Base-by-base conservation (phyloP, 2,113 vertebrate species). In the Phodopus roborovskii region DNA sequence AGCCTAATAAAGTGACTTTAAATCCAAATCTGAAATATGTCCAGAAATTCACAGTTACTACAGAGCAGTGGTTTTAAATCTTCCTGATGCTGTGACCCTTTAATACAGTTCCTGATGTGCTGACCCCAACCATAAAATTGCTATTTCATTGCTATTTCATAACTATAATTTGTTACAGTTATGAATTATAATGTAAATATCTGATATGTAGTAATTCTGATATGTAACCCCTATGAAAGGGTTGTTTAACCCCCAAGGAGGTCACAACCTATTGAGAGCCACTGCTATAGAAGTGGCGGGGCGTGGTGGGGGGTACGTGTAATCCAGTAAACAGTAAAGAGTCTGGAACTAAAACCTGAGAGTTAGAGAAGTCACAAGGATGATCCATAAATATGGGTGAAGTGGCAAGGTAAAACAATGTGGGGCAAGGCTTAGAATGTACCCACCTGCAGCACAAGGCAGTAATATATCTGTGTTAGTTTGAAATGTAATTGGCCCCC, bases 321-420 rank as follows among this genome's bases (percentile, higher is more conserved):
- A 36, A 30, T 68, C 5, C 6, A 48, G 73, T 36, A 74, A 53
- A n/a, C 39, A 50, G 60, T 28, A 68, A 53, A n/a, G 53, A 66
- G 60, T 70, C 64, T 50, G 42, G 16, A 12, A 22, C 39, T 91
- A 70, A 56, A 70, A 39, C 19, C 20, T 58, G 33, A 71, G 50
- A 71, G 30, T 26, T 36, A 10, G n/a, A 56, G 19, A 28, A 56
- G 45, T 30, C 36, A 5, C 4, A 74, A 78, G 20, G 17, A 15
- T 88, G 36, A 56, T 10, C 20, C 53, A 62, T 45, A 90, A 73
- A 73, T 71, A 74, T 45, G 84, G 36, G 20, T 13, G 11, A 17
- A 7, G 0, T 13, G 5, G 0, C 12, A 62, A 30, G 48, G 22
- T 56, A 50, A 45, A 45, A 45, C 3, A 3, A 7, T 2, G 9